Base-by-base conservation (phyloP, 2,113 vertebrate species). In the Indicator indicator region DNA sequence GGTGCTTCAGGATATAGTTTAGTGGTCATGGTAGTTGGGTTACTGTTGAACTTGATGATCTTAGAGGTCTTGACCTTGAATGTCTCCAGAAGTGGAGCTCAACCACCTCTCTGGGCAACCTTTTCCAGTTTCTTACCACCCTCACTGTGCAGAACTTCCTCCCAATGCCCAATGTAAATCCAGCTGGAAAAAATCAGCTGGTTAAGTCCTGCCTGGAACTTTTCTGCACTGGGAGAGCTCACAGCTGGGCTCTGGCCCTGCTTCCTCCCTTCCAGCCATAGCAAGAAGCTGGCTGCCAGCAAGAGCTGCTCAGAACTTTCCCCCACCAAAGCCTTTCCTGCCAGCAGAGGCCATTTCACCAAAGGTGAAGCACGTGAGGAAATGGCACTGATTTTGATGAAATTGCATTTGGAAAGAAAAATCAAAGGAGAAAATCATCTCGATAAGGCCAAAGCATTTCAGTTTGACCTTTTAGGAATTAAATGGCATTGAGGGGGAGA, bases 371-470 rank as follows among this genome's bases (percentile, higher is more conserved):
- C 96, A 64, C 94, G 91, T 94, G 95, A 9, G 16, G 93, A 70
- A 97, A 93, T 4, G 52, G 52, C 58, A 0, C 78, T 52, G 84
- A 91, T 94, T 95, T 79, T 87, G 95, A 85, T 70, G 96, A 95
- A 96, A 96, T 97, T 96, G 89, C 94, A 96, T 97, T 97, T 96
- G 91, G 95, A 94, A 89, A 94, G 95, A 97, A 95, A 96, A 97
- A 97, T 95, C 91, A 91, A 95, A 94, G 93, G 91, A 89, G 89
- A 95, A 96, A 97, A 95, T 89, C 94, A 83, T 96, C 95, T 95
- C 93, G 93, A 96, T 94, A 97, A 95, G 96, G 96, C 94, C 94
- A 96, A 88, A 94, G 91, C 93, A 96, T 96, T 96, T 95, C 78
- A 94, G 93, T 70, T 88, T 96, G 94, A 97, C 94, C 95, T 97